Evolutionary conservation across 2,113 vertebrate genomes (phyloP).

Genomic region (Ardeotis arabs): DNA sequence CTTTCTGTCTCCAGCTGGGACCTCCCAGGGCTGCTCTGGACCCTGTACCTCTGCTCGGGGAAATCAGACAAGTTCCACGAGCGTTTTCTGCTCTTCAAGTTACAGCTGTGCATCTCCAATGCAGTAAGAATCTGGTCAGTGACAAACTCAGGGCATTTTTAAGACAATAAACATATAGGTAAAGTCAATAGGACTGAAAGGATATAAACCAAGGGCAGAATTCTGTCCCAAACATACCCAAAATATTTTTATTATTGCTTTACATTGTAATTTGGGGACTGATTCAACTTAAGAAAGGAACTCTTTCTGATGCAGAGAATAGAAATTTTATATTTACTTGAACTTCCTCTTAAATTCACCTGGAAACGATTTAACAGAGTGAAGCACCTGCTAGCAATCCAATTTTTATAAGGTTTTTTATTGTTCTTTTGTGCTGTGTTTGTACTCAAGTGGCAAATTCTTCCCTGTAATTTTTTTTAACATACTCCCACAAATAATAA

Average conservation of each 20-base stretch:
- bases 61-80: background rate
- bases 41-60: rapidly evolving
- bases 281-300: background rate
- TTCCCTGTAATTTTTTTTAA: background rate
- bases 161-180: background rate
- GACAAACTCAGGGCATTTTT: background rate
- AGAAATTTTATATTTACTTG: background rate
- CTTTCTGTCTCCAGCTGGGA: background rate
- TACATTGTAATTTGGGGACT: background rate
- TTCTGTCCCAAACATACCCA: background rate
- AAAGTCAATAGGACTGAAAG: background rate
- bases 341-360: background rate
- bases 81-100: background rate
- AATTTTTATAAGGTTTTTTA: background rate
- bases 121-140: background rate
- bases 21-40: background rate
- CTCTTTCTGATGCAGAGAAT: background rate
- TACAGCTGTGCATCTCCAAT: background rate
- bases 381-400: background rate
- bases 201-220: background rate
- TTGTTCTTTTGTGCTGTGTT: background rate
- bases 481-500: background rate
- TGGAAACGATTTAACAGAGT: background rate
- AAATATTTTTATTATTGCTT: background rate
- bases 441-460: background rate